Percentiles rank a stretch among this genome's conserved stretches.
Conservation (phyloP, 2,888 invertebrate genomes). For the Caradrina clavipalpis region DNA sequence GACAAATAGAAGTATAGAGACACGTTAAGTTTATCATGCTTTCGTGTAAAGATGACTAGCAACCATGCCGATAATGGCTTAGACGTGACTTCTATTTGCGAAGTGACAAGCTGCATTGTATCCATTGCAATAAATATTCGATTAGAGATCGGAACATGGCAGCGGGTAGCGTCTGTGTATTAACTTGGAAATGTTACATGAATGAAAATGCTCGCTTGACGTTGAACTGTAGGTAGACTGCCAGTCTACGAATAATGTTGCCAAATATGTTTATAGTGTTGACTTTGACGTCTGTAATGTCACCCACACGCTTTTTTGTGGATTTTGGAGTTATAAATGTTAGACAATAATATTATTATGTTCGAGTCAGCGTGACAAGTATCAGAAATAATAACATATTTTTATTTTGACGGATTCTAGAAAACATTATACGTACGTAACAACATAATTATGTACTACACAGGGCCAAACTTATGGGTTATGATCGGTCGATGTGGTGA, state of each 20-base stretch:
- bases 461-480: too few relatives aligned
- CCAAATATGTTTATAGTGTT: slow-evolving; percentile 27
- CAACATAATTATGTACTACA: neutral
- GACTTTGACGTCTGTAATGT: slow-evolving; percentile 15
- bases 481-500: neutral
- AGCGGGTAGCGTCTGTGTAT: slow-evolving; percentile 24
- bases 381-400: neutral
- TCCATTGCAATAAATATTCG: slow-evolving; percentile 55
- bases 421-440: too few relatives aligned
- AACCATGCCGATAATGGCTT: slow-evolving; percentile 74
- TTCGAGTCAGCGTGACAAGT: neutral
- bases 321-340: slow-evolving; percentile 6
- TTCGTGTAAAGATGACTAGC: slow-evolving; percentile 66
- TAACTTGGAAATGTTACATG: slow-evolving; percentile 30
- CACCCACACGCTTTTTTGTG: slow-evolving; percentile 29
- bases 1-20: slow-evolving; percentile 68
- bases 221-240: slow-evolving; percentile 32
- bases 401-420: neutral
- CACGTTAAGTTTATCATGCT: slow-evolving; percentile 61
- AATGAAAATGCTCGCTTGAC: slow-evolving; percentile 36
- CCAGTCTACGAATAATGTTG: slow-evolving; percentile 32
- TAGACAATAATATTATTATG: neutral
- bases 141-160: slow-evolving; percentile 56
- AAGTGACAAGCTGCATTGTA: slow-evolving; percentile 57
- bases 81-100: slow-evolving; percentile 78